Percentiles rank a stretch among this genome's conserved stretches.
These are phyloP conservation scores for Drosophila ohnishii DNA, from an alignment of 1,140 invertebrate genomes.

Conservation along the genomic window DNA sequence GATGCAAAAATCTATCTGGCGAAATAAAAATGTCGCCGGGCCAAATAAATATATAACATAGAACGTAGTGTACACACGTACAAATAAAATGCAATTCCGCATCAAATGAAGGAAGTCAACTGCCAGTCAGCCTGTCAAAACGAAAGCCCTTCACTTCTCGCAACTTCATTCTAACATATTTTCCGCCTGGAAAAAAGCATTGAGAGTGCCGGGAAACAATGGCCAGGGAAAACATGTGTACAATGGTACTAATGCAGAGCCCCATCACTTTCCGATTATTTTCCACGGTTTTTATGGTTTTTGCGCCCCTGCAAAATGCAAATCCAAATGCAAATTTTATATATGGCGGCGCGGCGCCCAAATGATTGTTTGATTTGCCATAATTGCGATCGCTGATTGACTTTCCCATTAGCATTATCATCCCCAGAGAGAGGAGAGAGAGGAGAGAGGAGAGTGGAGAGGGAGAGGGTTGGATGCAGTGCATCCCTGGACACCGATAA, in stretches of 20 bases:
- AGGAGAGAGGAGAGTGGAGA: too few species aligned
- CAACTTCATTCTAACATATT: conserved; percentile 23
- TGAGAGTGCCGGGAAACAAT: conserved; percentile 13
- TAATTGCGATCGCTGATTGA: conserved; percentile 42
- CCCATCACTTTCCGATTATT: conserved; percentile 12
- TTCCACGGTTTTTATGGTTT: not conserved
- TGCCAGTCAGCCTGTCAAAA: conserved; percentile 53
- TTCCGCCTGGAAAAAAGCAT: not conserved
- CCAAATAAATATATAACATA: conserved; percentile 29
- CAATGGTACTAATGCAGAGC: conserved; percentile 8
- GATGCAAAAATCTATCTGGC: conserved; percentile 55
- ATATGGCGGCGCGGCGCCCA: not conserved
- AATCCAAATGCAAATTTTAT: conserved; percentile 19
- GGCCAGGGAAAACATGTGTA: conserved; percentile 3
- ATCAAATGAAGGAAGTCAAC: conserved; percentile 46
- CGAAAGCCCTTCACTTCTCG: conserved; percentile 9
- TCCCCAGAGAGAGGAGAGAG: not conserved
- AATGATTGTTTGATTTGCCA: conserved; percentile 16
- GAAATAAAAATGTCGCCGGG: conserved; percentile 50
- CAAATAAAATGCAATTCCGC: conserved; percentile 48
- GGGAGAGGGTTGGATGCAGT: not conserved
- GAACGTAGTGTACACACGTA: not conserved
- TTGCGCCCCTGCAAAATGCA: conserved; percentile 7
- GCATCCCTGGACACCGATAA: conserved; percentile 7
- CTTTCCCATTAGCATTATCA: conserved; percentile 48